These are phyloP conservation scores for Rhinella marina DNA, from an alignment of 2,797 vertebrate genomes.

Conservation along the genomic window DNA sequence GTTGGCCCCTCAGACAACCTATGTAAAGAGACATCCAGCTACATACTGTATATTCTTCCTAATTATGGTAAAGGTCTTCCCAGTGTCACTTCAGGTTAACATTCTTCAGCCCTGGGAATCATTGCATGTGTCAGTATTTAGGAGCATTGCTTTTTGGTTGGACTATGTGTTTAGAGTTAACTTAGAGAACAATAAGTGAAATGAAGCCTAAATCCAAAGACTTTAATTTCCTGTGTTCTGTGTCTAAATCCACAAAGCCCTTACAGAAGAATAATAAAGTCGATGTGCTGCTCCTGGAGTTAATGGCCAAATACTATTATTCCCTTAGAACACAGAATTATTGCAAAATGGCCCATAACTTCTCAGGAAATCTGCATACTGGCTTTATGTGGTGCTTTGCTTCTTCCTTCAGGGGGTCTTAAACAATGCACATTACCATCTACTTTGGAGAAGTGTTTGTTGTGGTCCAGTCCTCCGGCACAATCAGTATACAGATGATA, in stretches of 20 bases:
- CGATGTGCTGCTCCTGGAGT: background rate
- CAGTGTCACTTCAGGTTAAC: conserved; percentile 3
- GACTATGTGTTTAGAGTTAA: conserved; percentile 20
- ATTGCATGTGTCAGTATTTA: background rate
- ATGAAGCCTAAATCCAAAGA: conserved; percentile 25
- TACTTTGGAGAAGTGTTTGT: background rate
- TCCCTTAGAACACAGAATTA: conserved; percentile 9
- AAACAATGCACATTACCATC: background rate
- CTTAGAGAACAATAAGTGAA: conserved; percentile 27
- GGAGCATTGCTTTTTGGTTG: background rate
- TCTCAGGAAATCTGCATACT: background rate
- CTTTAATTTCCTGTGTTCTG: conserved; percentile 53
- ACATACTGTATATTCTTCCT: no score
- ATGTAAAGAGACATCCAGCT: no score
- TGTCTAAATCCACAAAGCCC: conserved; percentile 35
- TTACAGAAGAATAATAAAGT: conserved; percentile 15
- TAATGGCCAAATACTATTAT: conserved; percentile 20
- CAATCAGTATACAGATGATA: background rate
- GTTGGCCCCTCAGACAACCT: no score
- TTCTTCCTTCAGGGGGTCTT: conserved; percentile 3
- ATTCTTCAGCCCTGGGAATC: background rate
- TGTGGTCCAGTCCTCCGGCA: background rate
- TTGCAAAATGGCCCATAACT: conserved; percentile 16
- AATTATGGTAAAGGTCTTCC: background rate
- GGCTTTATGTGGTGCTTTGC: background rate